Conservation (phyloP, 2,797 vertebrate species). For the Glossophaga mutica region DNA sequence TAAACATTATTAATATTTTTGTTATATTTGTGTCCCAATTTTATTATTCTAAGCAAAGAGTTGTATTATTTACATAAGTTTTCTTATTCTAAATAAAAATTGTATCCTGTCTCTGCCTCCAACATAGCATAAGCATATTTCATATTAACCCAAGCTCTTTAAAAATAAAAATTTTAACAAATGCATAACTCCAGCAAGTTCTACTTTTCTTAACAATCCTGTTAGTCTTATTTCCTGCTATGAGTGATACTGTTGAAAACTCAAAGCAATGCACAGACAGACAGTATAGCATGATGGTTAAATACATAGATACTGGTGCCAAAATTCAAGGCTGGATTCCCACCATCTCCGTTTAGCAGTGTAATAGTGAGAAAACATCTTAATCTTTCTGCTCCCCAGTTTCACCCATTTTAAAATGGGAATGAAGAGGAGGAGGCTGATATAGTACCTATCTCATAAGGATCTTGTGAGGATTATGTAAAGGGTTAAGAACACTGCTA, state of each 20-base stretch:
- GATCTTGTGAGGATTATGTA: background rate
- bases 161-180: slow-evolving; percentile 23
- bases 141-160: background rate
- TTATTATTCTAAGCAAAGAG: background rate
- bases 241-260: background rate
- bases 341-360: background rate
- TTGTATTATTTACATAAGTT: background rate
- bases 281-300: background rate
- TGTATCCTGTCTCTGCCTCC: background rate
- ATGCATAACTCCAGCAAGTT: background rate
- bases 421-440: background rate
- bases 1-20: background rate
- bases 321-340: background rate
- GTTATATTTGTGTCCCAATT: background rate
- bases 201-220: slow-evolving; percentile 3
- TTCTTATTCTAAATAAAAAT: background rate
- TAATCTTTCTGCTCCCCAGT: background rate
- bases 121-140: background rate
- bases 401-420: background rate
- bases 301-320: background rate
- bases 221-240: background rate
- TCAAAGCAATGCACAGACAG: background rate
- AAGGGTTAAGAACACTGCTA: background rate
- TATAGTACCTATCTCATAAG: background rate
- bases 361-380: background rate